These are phyloP conservation scores for Steinernema scapterisci DNA, from an alignment of 2,888 invertebrate genomes.

Conservation along the genomic window DNA sequence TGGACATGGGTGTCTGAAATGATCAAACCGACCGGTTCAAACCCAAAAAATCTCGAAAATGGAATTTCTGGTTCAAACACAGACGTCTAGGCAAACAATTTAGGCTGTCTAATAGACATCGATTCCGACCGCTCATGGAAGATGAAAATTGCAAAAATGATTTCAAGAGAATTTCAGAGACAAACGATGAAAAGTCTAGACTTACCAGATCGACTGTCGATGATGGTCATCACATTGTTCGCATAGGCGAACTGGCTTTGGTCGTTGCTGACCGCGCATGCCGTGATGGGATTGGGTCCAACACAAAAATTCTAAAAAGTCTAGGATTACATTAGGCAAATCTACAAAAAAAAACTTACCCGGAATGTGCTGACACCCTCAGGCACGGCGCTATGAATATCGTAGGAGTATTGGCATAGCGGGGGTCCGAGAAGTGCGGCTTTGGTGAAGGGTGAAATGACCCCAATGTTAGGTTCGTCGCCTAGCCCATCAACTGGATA, in stretches of 20 bases:
- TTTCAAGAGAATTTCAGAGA: too few species aligned
- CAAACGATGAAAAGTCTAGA: too few species aligned
- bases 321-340: background rate
- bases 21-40: too few species aligned
- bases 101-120: too few species aligned
- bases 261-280: background rate
- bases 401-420: constrained; percentile 19
- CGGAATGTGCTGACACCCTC: constrained; percentile 12
- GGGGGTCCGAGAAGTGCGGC: background rate
- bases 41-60: too few species aligned
- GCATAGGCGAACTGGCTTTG: constrained; percentile 17
- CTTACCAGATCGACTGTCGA: constrained; percentile 2
- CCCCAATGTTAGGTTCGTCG: background rate
- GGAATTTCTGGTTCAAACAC: too few species aligned
- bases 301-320: background rate
- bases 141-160: too few species aligned
- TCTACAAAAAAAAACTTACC: background rate
- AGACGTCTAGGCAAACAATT: too few species aligned
- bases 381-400: constrained; percentile 10
- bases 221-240: constrained; percentile 13
- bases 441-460: background rate
- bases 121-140: too few species aligned
- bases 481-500: background rate
- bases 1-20: too few species aligned
- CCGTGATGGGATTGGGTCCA: background rate